Conservation (phyloP, 2,113 vertebrate genomes). For the Epinephelus cyanopodus region DNA sequence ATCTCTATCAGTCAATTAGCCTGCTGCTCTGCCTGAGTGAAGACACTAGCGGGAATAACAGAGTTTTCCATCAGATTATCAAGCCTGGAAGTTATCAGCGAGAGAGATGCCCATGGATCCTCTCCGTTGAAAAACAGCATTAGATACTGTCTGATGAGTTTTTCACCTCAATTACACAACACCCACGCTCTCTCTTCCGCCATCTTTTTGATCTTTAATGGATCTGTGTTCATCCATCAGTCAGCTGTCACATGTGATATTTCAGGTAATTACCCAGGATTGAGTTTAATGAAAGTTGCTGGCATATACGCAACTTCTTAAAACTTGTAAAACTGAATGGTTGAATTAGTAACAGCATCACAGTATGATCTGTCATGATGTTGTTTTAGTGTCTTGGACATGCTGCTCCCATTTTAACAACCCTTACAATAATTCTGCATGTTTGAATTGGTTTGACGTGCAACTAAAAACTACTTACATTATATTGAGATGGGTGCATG, state of each 20-base stretch:
- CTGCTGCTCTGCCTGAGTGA: slow-evolving; percentile 52
- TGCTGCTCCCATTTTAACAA: too few relatives aligned
- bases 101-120: slow-evolving; percentile 29
- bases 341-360: background rate
- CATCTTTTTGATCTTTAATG: slow-evolving; percentile 15
- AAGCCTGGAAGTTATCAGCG: slow-evolving; percentile 33
- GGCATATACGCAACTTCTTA: background rate
- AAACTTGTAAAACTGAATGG: background rate
- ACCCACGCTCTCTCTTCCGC: background rate
- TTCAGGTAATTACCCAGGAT: slow-evolving; percentile 12
- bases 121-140: slow-evolving; percentile 9
- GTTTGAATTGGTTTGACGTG: too few relatives aligned
- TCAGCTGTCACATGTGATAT: slow-evolving; percentile 2
- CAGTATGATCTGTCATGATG: background rate
- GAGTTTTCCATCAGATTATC: slow-evolving; percentile 49
- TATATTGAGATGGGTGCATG: background rate
- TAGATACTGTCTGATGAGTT: slow-evolving; percentile 50
- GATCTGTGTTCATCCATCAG: slow-evolving; percentile 16
- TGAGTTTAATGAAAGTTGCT: slow-evolving; percentile 30
- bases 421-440: too few relatives aligned
- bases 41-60: slow-evolving; percentile 51
- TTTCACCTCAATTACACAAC: slow-evolving; percentile 35
- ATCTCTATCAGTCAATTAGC: slow-evolving; percentile 72
- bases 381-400: background rate
- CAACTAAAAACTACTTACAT: too few relatives aligned